phyloP scores from a whole-genome alignment of 2,888 invertebrate genomes.

The Iselma pallidipennis region DNA sequence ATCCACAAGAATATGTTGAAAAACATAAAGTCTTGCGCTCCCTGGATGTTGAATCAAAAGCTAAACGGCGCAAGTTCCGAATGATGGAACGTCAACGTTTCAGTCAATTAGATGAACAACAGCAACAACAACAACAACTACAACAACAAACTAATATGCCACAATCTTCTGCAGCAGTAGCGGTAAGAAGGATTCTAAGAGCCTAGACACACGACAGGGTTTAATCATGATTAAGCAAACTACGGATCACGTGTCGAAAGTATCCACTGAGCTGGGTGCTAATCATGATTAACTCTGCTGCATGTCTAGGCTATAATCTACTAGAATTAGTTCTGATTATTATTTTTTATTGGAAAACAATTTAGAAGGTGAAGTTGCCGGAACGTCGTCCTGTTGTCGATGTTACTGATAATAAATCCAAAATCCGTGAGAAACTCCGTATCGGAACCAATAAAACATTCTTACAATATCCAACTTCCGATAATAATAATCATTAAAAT shows the following conservation, averaged over 20 bases:
- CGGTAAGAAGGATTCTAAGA: no score
- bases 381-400: background rate
- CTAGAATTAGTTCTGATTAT: no score
- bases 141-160: background rate
- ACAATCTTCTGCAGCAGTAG: background rate
- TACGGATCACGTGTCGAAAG: no score
- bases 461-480: background rate
- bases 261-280: no score
- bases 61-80: background rate
- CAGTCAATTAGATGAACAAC: background rate
- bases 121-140: no score
- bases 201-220: no score
- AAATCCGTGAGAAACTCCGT: background rate
- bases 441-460: background rate
- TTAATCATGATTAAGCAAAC: no score
- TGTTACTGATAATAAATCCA: background rate
- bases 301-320: no score
- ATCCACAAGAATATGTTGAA: slow-evolving; percentile 20
- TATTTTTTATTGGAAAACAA: background rate
- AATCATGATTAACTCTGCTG: no score
- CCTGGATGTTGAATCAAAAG: background rate
- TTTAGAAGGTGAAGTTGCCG: background rate
- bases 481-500: no score
- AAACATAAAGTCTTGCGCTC: slow-evolving; percentile 6
- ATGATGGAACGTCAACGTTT: slow-evolving; percentile 7